Evolutionary conservation across 2,797 vertebrate species (phyloP), one percentile per base, ranked within the genome.

Genomic region (Psittacula echo): DNA sequence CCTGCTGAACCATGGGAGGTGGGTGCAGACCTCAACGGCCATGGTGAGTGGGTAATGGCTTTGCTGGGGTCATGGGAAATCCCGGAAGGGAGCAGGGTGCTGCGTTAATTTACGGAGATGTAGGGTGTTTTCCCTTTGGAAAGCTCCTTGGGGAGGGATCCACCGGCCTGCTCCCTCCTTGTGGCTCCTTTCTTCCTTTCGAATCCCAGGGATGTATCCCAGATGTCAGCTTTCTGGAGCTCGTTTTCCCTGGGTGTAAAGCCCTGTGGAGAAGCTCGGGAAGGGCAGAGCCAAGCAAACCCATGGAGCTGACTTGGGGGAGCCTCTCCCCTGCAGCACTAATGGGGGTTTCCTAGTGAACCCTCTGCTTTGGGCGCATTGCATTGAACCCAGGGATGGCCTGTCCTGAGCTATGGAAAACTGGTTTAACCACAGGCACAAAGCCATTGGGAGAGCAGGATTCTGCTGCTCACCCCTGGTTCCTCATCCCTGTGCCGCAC

Each of bases 141-240:
- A 62, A 51, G 11, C 16, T 65, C 10, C 29, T 16, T 30, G n/a
- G n/a, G 56, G 22, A 24, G 30, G 0, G 1, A 30, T 27, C 30
- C 1, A 0, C 54, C 72, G 41, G 34, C 62, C 45, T 1, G 0
- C 15, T 37, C 51, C n/a, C 58, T 34, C 75, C 3, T 1, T 2
- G 1, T 26, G 61, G n/a, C 39, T 61, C 44, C 22, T 34, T 24
- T 58, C 22, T 58, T 34, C 54, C 56, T n/a, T 53, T 26, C 23
- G 21, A 19, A 45, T 47, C 51, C 45, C 56, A 48, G 78, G 26
- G 68, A 30, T 54, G 14, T 18, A 45, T 74, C 68, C 92, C 88
- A 80, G 85, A 76, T 85, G 64, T 79, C 47, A 42, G 27, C 29
- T 44, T 37, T 60, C 81, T 71, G 76, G 21, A 76, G 53, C 17